Percentiles rank a stretch among this genome's conserved stretches.
Evolutionary conservation across 1,140 invertebrate species (phyloP).

Genomic region (Streblospio benedicti): DNA sequence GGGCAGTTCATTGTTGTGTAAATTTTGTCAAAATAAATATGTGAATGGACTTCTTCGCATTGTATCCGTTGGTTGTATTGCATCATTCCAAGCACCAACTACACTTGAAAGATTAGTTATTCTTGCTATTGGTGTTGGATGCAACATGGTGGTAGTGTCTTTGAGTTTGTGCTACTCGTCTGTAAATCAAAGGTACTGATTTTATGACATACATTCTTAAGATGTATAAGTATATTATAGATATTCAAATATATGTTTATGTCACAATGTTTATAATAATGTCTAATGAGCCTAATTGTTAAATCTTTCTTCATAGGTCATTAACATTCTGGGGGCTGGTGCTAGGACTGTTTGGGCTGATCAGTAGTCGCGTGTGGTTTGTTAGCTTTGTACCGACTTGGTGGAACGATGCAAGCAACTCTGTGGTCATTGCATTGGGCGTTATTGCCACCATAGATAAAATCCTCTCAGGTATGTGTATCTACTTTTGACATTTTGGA

Average conservation of each 20-base stretch:
- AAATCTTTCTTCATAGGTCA: too few species aligned
- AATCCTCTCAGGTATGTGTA: constrained; percentile 33
- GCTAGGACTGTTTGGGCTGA: constrained; percentile 34
- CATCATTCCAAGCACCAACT: constrained; percentile 39
- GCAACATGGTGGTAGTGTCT: constrained; percentile 28
- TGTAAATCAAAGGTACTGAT: too few species aligned
- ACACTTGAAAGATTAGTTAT: constrained; percentile 35
- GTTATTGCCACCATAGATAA: constrained; percentile 32
- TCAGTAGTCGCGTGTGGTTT: constrained; percentile 39
- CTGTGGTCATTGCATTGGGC: constrained; percentile 32
- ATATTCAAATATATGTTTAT: too few species aligned
- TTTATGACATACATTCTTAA: too few species aligned
- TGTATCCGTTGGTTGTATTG: constrained; percentile 26
- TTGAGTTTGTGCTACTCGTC: too few species aligned
- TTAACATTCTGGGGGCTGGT: constrained; percentile 36
- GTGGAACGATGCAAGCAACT: constrained; percentile 35
- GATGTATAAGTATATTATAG: too few species aligned
- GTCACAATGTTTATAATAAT: constrained; percentile 5
- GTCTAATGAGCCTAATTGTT: too few species aligned
- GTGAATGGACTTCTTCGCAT: constrained; percentile 31
- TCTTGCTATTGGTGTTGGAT: constrained; percentile 35
- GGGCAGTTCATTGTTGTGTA: constrained; percentile 25
- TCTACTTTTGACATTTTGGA: too few species aligned
- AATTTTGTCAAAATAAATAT: constrained; percentile 28
- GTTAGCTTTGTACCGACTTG: constrained; percentile 40